Conservation (phyloP, 2,888 invertebrate species). For the Odontocolon sp. region DNA sequence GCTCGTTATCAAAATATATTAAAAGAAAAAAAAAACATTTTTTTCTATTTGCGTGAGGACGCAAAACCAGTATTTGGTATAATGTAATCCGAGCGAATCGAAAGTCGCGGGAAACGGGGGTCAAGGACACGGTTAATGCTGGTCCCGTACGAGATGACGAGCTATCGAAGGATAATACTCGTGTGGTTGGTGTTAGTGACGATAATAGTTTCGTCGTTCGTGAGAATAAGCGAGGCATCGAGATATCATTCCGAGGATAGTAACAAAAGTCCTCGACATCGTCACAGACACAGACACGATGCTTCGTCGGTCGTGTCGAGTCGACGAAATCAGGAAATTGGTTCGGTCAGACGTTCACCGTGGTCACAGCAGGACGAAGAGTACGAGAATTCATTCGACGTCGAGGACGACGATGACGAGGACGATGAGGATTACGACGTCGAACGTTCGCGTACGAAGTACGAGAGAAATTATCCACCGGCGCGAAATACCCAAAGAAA, state of each 20-base stretch:
- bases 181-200: conserved; percentile 66
- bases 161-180: conserved; percentile 65
- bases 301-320: conserved; percentile 55
- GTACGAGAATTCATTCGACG: conserved; percentile 59
- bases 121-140: conserved; percentile 32
- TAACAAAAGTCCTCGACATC: conserved; percentile 64
- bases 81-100: conserved; percentile 57
- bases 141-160: conserved; percentile 66
- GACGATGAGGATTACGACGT: conserved; percentile 51
- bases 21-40: no score
- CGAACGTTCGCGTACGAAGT: conserved; percentile 27
- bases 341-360: conserved; percentile 36
- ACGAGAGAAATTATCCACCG: conserved; percentile 29
- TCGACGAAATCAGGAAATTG: conserved; percentile 44
- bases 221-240: conserved; percentile 62
- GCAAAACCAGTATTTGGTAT: conserved; percentile 33
- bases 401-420: conserved; percentile 64
- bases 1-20: no score
- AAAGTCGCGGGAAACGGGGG: conserved; percentile 43
- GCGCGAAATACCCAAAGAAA: conserved; percentile 17
- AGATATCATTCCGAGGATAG: conserved; percentile 66
- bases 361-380: conserved; percentile 67
- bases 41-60: conserved; percentile 30
- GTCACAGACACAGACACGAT: conserved; percentile 76
- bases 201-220: conserved; percentile 62